Conservation (phyloP, 2,113 vertebrate genomes). For the Platanista minor region DNA sequence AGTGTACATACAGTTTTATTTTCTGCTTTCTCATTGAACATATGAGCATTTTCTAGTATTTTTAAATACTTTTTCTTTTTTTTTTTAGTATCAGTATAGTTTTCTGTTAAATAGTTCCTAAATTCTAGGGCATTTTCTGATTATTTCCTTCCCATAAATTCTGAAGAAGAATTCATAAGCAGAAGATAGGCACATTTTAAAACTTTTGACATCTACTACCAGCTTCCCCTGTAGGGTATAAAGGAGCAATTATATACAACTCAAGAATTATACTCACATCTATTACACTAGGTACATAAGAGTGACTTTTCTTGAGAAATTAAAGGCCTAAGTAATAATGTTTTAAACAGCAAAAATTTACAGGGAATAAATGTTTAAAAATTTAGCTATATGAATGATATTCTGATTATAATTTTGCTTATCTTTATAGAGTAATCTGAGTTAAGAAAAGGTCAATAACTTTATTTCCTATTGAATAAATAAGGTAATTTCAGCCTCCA, state of each 20-base stretch:
- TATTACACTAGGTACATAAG: background rate
- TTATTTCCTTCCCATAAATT: conserved; percentile 14
- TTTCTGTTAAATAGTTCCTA: background rate
- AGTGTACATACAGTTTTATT: background rate
- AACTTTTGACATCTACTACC: background rate
- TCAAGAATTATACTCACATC: background rate
- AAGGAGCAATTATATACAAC: background rate
- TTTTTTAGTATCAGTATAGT: background rate
- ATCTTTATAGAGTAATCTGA: background rate
- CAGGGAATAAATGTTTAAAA: background rate
- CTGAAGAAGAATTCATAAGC: background rate
- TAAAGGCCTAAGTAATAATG: background rate
- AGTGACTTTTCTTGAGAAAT: background rate
- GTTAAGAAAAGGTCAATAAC: background rate
- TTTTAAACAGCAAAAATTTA: conserved; percentile 16
- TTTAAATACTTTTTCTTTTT: background rate
- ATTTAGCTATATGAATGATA: background rate
- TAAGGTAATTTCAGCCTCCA: background rate
- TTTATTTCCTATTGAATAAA: background rate
- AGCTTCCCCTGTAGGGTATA: background rate
- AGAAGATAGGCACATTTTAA: background rate
- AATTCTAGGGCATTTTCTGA: background rate
- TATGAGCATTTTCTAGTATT: background rate
- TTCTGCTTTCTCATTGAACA: background rate
- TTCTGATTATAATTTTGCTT: background rate